Base-by-base conservation (phyloP, 1,140 invertebrate species). In the Pogonus chalceus region DNA sequence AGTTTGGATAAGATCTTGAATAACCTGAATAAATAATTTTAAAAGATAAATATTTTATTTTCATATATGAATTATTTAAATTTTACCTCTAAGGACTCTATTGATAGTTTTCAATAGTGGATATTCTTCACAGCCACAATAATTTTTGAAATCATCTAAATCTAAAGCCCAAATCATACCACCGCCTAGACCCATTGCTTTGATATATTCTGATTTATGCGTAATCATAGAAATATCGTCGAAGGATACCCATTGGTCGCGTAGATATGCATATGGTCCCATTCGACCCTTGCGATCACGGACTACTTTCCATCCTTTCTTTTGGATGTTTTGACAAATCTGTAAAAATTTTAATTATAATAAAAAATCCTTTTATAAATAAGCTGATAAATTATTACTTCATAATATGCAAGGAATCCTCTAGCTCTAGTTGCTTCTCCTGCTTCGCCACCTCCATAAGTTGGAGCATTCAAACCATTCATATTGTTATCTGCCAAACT, bases 101-200 rank as follows among this genome's bases (percentile, higher is more conserved):
- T 88, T 88, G 58, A 89, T 84, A 1, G 87, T 90, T 53, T 79
- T 80, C 0, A 93, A 68, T 26, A 94, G 68, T 1, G 90, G 89
- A 68, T 85, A 87, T 2, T 80, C 77, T 60, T 90, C 89, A 65
- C 88, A 91, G 18, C 76, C 80, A 59, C 89, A 92, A 12, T 68
- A 51, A 57, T 88, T 86, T 51, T 80, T 79, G 58, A 88, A 88
- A 68, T 80, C 83, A 64, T 83, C 81, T 49, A 83, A 62, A 62
- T 83, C 90, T 0, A 93, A 69, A 0, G 90, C 85, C 90, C 91
- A 94, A 2, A 90, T 79, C 90, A 93, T 92, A 16, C 81, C 83
- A 23, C 90, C 90, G 2, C 82, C 90, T 2, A 93, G 70, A 1
- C 79, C 81, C 72, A 88, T 81, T 2, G 82, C 76, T 53, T 84